Evolutionary conservation across 2,113 vertebrate genomes (phyloP), one percentile per base, ranked within the genome.

Genomic region (Suricata suricatta): DNA sequence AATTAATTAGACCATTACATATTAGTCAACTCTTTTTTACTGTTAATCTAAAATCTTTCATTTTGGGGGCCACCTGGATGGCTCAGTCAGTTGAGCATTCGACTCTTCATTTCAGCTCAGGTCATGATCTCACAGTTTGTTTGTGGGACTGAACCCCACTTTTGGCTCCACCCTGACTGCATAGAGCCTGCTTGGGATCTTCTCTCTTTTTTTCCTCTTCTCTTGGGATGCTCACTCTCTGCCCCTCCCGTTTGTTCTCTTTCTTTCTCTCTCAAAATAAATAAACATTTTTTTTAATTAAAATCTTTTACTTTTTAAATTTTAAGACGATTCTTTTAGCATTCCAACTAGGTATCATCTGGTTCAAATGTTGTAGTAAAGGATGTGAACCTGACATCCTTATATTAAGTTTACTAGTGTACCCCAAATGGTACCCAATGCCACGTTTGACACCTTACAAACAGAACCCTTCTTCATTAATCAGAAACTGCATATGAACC

Each of bases 41-140:
- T 76, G 31, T 72, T 74, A 57, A 94, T 71, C 66, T 60, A 83
- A 97, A 89, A 83, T 89, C 21, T 35, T 88, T 86, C 54, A 79
- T n/a, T n/a, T 89, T 86, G 35, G 27, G 63, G 63, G 63, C 4
- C 4, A 25, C 63, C 27, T 13, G 63, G 63, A 27, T 64, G 63
- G 63, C 63, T 64, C 27, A 64, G 27, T 64, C 57, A 29, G 63
- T 64, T 64, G 63, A 64, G 27, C 27, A 23, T 60, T 21, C 21
- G 8, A 60, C 57, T 60, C 57, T 60, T 60, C 57, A 23, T 60
- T 60, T 3, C 57, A 60, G 57, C 57, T 60, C 57, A 60, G 57
- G 57, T 60, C 57, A 21, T 60, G 57, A 60, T 60, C 57, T 60
- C 57, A 23, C 57, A 25, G 57, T 60, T 9, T 60, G 57, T 60